phyloP scores from a whole-genome alignment of 1,140 invertebrate genomes.

The Drosophila kohkoa region DNA sequence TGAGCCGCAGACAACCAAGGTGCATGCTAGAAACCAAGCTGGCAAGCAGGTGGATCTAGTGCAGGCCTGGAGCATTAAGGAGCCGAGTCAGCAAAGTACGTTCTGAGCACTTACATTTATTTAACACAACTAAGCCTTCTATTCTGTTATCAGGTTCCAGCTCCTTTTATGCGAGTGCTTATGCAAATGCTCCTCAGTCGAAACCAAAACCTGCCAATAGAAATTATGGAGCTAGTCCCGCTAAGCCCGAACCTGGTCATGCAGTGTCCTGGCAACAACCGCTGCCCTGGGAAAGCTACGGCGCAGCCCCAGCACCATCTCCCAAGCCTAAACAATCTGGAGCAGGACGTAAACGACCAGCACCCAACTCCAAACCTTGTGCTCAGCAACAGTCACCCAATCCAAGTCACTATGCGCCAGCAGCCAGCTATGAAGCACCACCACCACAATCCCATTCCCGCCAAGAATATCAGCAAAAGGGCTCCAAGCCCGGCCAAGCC shows the following conservation, averaged over 20 bases:
- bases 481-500: background rate
- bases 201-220: conserved; percentile 1
- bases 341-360: background rate
- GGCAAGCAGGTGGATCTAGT: conserved; percentile 29
- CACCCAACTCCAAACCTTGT: conserved; percentile 16
- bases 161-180: conserved; percentile 25
- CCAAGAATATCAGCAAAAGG: conserved; percentile 12
- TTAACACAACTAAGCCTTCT: background rate
- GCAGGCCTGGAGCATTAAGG: conserved; percentile 49
- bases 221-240: background rate
- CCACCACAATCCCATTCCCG: conserved; percentile 19
- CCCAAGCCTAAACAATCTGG: conserved; percentile 4
- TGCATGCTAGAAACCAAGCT: background rate
- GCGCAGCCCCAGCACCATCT: conserved; percentile 16
- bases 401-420: conserved; percentile 1
- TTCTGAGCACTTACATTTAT: background rate
- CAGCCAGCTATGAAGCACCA: conserved; percentile 9
- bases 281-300: conserved; percentile 57
- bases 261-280: conserved; percentile 52
- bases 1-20: background rate
- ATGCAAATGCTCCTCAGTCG: conserved; percentile 37
- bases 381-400: conserved; percentile 3
- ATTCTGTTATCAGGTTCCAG: conserved; percentile 20
- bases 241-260: conserved; percentile 11
- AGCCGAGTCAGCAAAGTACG: conserved; percentile 45